These are phyloP conservation scores for Thomomys bottae DNA, from an alignment of 2,113 vertebrate species.

Conservation along the genomic window DNA sequence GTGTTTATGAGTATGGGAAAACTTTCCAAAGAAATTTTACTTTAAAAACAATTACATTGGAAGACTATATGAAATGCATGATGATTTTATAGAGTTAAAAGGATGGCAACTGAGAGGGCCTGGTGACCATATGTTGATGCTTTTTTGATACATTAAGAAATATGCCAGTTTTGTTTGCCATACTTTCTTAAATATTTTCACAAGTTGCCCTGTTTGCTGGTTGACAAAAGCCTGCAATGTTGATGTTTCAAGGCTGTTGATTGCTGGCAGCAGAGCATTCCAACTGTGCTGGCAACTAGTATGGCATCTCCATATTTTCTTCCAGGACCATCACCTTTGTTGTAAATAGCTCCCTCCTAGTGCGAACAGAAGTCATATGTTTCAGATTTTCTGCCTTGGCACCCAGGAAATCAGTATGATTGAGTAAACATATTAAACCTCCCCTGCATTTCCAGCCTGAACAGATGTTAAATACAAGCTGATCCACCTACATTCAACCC, in stretches of 20 bases:
- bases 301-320: constrained; percentile 62
- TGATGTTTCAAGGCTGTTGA: constrained; percentile 68
- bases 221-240: constrained; percentile 50
- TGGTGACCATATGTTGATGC: constrained; percentile 44
- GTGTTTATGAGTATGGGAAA: background rate
- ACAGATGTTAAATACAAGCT: constrained; percentile 79
- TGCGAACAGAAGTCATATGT: constrained; percentile 75
- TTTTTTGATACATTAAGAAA: constrained; percentile 52
- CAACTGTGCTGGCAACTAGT: constrained; percentile 54
- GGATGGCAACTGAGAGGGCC: background rate
- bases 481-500: constrained; percentile 79
- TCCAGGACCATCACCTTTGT: constrained; percentile 76
- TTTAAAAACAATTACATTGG: background rate
- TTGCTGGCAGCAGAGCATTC: constrained; percentile 68
- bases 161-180: constrained; percentile 40
- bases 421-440: constrained; percentile 79
- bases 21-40: background rate
- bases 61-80: background rate
- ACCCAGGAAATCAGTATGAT: constrained; percentile 75
- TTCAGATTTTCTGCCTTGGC: constrained; percentile 75
- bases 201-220: constrained; percentile 40
- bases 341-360: constrained; percentile 64
- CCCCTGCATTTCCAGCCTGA: constrained; percentile 66
- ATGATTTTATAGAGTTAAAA: background rate
- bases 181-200: constrained; percentile 48